Conservation (phyloP, 2,888 invertebrate genomes). For the Cotesia congregata region DNA sequence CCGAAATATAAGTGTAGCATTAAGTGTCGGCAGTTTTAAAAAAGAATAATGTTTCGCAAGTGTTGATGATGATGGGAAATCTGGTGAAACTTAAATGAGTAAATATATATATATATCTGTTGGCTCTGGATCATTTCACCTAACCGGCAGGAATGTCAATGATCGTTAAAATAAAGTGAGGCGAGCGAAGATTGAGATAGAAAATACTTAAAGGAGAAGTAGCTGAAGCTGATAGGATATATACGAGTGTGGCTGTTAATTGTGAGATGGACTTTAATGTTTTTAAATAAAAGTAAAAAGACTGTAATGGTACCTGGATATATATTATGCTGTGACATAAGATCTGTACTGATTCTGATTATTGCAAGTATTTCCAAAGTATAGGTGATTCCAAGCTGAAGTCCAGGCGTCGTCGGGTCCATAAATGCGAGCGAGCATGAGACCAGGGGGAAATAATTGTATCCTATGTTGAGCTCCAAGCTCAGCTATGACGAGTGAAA, state of each 20-base stretch:
- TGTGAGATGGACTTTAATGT: background rate
- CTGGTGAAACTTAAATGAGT: slow-evolving; percentile 50
- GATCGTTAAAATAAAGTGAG: slow-evolving; percentile 21
- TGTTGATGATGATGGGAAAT: slow-evolving; percentile 19
- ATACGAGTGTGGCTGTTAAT: background rate
- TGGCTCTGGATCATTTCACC: slow-evolving; percentile 39
- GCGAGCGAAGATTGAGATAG: background rate
- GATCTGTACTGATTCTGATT: slow-evolving; percentile 16
- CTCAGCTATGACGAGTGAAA: slow-evolving; percentile 59
- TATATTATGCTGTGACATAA: slow-evolving; percentile 4
- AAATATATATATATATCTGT: slow-evolving; percentile 10
- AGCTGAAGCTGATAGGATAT: background rate
- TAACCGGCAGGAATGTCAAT: slow-evolving; percentile 39
- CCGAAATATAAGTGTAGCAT: slow-evolving; percentile 29
- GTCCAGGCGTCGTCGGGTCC: slow-evolving; percentile 20
- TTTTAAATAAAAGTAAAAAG: slow-evolving; percentile 9
- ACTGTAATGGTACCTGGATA: background rate
- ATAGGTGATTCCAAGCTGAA: background rate
- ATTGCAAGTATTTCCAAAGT: background rate
- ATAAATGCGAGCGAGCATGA: slow-evolving; percentile 4
- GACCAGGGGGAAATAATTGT: slow-evolving; percentile 37
- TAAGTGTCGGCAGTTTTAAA: background rate
- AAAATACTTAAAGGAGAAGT: slow-evolving; percentile 9
- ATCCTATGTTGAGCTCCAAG: slow-evolving; percentile 37
- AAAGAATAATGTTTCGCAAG: slow-evolving; percentile 25